Conservation (phyloP, 1,140 invertebrate species). For the Zaprionus camerounensis region DNA sequence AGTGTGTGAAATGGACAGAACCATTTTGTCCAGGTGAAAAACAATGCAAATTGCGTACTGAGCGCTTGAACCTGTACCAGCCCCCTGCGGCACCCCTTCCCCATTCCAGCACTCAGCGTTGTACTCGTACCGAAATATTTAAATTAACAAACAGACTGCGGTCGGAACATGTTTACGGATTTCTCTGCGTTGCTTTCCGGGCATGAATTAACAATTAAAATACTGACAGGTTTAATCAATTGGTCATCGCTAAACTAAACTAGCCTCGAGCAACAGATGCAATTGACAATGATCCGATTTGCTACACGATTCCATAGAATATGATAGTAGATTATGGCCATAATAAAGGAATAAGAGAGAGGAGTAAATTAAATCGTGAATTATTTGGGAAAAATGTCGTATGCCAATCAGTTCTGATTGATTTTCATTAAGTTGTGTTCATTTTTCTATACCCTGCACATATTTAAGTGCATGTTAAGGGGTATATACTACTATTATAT, state of each 20-base stretch:
- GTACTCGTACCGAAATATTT: slow-evolving; percentile 30
- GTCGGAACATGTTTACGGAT: slow-evolving; percentile 12
- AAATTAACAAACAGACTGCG: slow-evolving; percentile 27
- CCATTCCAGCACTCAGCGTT: background rate
- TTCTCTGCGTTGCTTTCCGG: background rate
- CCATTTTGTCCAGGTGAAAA: slow-evolving; percentile 40
- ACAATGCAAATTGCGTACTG: slow-evolving; percentile 42
- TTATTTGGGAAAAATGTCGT: background rate
- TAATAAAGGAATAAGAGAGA: background rate
- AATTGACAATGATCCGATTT: slow-evolving; percentile 2
- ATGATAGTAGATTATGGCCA: background rate
- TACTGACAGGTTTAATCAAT: slow-evolving; percentile 16
- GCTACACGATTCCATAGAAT: background rate
- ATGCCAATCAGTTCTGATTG: background rate
- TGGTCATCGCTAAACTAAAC: slow-evolving; percentile 6
- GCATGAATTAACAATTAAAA: slow-evolving; percentile 32
- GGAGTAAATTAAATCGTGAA: background rate
- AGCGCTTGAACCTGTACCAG: background rate
- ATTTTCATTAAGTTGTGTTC: background rate
- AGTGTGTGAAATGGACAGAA: slow-evolving; percentile 21
- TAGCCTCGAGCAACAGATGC: background rate
- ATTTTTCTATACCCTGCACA: background rate
- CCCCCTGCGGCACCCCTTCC: background rate
- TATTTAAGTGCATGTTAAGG: background rate
- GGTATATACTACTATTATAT: background rate